Conservation (phyloP, 2,888 invertebrate genomes). For the Cantharis nigra region DNA sequence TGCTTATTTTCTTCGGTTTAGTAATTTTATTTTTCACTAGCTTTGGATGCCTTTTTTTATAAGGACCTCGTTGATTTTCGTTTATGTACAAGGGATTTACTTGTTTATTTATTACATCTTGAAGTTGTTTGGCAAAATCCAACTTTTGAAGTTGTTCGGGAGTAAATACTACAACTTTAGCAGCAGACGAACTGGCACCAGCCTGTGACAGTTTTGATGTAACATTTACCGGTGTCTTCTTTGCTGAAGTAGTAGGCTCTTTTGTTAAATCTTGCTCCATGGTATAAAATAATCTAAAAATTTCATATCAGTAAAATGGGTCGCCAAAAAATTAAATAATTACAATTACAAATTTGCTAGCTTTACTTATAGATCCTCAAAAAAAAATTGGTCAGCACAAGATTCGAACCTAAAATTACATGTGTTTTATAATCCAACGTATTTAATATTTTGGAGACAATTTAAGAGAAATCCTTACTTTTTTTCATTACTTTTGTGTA, state of each 20-base stretch:
- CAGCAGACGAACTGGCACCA: not conserved
- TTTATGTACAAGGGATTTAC: not conserved
- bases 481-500: not conserved
- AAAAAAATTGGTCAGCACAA: not conserved
- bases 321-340: not conserved
- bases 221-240: not conserved
- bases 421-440: not conserved
- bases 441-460: not conserved
- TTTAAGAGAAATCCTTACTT: not conserved
- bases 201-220: not conserved
- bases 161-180: constrained; percentile 25
- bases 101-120: constrained; percentile 4
- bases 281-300: not conserved
- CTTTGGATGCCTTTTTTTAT: not conserved
- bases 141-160: constrained; percentile 29
- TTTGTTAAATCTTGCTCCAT: not conserved
- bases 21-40: not conserved
- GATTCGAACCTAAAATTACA: not conserved
- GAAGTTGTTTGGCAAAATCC: constrained; percentile 18
- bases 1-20: not conserved
- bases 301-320: not conserved
- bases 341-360: not conserved
- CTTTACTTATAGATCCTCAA: not conserved
- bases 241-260: not conserved
- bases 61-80: not conserved